These are phyloP conservation scores for Ypsolopha scabrella DNA, from an alignment of 2,888 invertebrate species.

Conservation along the genomic window DNA sequence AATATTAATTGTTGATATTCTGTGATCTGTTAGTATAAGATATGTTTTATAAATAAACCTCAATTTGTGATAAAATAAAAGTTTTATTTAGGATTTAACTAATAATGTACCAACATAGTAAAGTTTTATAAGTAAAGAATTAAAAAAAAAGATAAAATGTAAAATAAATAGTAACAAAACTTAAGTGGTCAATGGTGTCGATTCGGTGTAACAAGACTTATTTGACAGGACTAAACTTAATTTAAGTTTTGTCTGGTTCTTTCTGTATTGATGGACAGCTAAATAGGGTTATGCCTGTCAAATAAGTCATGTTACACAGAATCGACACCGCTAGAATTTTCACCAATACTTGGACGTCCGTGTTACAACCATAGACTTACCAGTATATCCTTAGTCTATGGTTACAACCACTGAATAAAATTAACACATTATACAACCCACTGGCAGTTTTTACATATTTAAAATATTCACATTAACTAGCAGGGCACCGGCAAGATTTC, in stretches of 20 bases:
- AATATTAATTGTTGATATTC: neutral
- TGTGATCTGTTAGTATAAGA: slow-evolving; percentile 2
- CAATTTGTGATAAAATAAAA: neutral
- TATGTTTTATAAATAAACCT: neutral
- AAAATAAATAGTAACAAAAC: neutral
- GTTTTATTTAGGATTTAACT: neutral
- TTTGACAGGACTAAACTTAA: too few species aligned
- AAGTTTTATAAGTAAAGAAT: neutral
- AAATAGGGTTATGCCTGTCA: too few species aligned
- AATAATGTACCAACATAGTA: neutral
- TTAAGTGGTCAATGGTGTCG: neutral
- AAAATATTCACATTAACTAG: too few species aligned
- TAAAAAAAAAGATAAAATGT: neutral
- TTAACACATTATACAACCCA: neutral
- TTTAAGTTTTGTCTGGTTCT: too few species aligned
- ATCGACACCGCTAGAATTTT: neutral
- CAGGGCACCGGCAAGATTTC: too few species aligned
- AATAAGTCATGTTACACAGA: neutral
- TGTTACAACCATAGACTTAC: too few species aligned
- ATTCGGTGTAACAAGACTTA: too few species aligned
- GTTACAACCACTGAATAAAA: too few species aligned
- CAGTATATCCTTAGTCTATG: too few species aligned
- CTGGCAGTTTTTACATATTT: too few species aligned
- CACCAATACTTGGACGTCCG: neutral
- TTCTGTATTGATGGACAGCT: too few species aligned